These are phyloP conservation scores for Trachythela sp. DNA, from an alignment of 64 coral and sea anemone species.

Conservation along the genomic window DNA sequence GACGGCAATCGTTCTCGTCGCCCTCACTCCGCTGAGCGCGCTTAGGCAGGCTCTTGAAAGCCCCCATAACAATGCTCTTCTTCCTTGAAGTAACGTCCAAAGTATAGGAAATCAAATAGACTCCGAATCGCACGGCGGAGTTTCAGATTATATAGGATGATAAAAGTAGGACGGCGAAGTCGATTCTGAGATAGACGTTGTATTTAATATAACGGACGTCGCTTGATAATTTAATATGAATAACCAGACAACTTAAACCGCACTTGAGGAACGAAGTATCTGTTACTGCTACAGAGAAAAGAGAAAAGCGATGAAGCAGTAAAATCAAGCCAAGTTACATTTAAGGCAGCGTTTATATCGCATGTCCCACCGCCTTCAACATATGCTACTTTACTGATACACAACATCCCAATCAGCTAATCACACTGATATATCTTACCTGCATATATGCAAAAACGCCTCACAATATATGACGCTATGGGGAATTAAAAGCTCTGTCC, in stretches of 20 bases:
- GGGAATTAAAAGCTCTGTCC: neutral
- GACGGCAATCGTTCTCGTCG: slow-evolving; percentile 42
- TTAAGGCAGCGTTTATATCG: neutral
- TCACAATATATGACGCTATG: neutral
- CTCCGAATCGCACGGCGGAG: neutral
- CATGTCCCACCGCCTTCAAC: neutral
- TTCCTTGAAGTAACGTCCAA: neutral
- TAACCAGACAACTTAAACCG: neutral
- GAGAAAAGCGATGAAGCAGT: neutral
- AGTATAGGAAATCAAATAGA: neutral
- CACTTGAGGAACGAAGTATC: neutral
- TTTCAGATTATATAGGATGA: neutral
- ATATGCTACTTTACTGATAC: neutral
- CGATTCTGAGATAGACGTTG: neutral
- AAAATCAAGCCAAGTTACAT: neutral
- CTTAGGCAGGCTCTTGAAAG: slow-evolving; percentile 72
- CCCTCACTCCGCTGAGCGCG: slow-evolving; percentile 1
- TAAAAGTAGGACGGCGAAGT: neutral
- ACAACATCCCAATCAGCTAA: neutral
- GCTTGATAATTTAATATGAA: neutral
- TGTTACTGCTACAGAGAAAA: neutral
- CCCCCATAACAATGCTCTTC: slow-evolving; percentile 56
- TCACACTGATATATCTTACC: neutral
- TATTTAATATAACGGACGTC: neutral
- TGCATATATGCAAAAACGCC: neutral